phyloP scores from a whole-genome alignment of 2,113 vertebrate genomes.

The Pelodiscus sinensis region DNA sequence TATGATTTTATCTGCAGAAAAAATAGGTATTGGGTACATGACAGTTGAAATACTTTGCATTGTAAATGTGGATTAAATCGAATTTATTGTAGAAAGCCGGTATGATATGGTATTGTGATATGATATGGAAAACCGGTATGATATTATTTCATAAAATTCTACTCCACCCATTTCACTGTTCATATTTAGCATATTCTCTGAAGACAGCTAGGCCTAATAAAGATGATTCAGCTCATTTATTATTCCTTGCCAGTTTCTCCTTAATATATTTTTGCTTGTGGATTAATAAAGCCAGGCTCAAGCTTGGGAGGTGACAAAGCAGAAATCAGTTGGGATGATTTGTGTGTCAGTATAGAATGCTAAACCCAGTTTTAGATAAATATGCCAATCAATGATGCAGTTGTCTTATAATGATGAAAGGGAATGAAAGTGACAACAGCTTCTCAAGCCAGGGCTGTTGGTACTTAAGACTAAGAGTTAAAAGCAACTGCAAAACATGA shows the following conservation, averaged over 20 bases:
- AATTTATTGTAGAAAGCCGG: not conserved
- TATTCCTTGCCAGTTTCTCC: conserved; percentile 47
- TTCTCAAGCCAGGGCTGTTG: conserved; percentile 28
- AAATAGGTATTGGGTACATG: not conserved
- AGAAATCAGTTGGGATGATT: conserved; percentile 55
- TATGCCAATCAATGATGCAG: conserved; percentile 50
- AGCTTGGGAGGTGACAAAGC: conserved; percentile 58
- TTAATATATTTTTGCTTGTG: conserved; percentile 52
- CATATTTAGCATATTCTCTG: conserved; percentile 14
- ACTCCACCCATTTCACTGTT: not conserved
- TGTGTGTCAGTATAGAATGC: conserved; percentile 48
- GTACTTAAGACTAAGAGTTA: conserved; percentile 42
- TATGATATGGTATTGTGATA: not conserved
- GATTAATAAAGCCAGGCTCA: conserved; percentile 67
- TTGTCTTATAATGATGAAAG: conserved; percentile 27
- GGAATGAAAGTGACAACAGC: not conserved
- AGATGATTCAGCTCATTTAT: conserved; percentile 50
- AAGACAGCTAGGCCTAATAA: conserved; percentile 42
- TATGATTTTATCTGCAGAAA: not conserved
- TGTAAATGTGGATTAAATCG: not conserved
- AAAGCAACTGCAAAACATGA: not conserved
- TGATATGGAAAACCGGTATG: not conserved
- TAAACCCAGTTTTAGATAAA: conserved; percentile 52
- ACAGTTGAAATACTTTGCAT: not conserved
- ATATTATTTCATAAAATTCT: not conserved